phyloP scores from a whole-genome alignment of 2,797 vertebrate species.

The Malurus leucopterus region DNA sequence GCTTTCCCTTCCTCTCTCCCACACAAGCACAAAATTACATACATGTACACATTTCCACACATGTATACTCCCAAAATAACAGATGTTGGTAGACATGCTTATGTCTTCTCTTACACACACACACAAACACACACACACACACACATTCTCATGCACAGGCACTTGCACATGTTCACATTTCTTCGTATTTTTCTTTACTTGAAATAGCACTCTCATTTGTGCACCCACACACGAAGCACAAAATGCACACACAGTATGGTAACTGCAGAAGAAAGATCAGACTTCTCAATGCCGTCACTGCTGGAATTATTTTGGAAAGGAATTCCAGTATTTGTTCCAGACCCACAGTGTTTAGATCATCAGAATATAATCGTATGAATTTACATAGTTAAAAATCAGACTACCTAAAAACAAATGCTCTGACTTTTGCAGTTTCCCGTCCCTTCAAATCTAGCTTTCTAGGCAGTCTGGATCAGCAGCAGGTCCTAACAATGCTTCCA shows the following conservation, averaged over 20 bases:
- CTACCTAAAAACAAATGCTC: background rate
- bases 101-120: background rate
- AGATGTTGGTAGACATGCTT: background rate
- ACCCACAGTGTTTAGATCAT: background rate
- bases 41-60: background rate
- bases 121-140: background rate
- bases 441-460: background rate
- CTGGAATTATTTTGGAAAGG: constrained; percentile 61
- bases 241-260: background rate
- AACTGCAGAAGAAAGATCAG: background rate
- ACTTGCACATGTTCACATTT: background rate
- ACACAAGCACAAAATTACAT: constrained; percentile 27
- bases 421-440: background rate
- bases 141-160: background rate
- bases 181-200: background rate
- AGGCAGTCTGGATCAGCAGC: background rate
- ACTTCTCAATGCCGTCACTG: background rate
- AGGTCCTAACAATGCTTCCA: background rate
- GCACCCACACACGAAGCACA: background rate
- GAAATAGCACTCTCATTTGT: background rate
- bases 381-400: constrained; percentile 40
- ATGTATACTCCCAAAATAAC: background rate
- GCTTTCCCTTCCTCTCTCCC: constrained; percentile 25
- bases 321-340: constrained; percentile 80
- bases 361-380: background rate